These are phyloP conservation scores for Tinea semifulvella DNA, from an alignment of 2,888 invertebrate genomes.

Conservation along the genomic window DNA sequence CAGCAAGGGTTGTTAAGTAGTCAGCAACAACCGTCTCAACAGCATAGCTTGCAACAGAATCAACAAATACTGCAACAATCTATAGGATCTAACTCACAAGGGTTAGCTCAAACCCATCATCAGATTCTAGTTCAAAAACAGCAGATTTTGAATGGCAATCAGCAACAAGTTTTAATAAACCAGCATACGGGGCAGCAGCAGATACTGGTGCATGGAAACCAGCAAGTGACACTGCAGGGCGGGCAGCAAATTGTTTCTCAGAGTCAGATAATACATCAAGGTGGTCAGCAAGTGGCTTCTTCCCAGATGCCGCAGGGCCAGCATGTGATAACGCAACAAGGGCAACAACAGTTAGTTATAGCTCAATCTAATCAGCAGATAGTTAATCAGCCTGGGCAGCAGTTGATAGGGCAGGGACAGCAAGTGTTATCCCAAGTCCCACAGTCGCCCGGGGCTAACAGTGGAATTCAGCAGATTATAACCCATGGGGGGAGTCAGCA, in stretches of 20 bases:
- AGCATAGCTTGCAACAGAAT: constrained; percentile 62
- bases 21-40: constrained; percentile 56
- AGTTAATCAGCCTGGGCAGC: constrained; percentile 55
- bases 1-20: constrained; percentile 55
- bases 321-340: constrained; percentile 57
- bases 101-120: constrained; percentile 57
- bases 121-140: constrained; percentile 64
- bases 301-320: constrained; percentile 52
- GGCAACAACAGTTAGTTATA: constrained; percentile 58
- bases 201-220: constrained; percentile 58
- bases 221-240: constrained; percentile 56
- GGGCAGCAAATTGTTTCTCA: constrained; percentile 58
- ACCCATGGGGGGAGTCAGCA: constrained; percentile 59
- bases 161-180: constrained; percentile 61
- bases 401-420: constrained; percentile 54
- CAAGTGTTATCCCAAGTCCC: constrained; percentile 54
- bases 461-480: constrained; percentile 60
- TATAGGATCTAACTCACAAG: constrained; percentile 61
- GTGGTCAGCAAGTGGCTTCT: constrained; percentile 53
- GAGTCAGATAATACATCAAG: constrained; percentile 57
- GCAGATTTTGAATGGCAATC: constrained; percentile 64
- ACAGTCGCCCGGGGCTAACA: constrained; percentile 44
- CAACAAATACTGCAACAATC: constrained; percentile 71
- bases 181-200: constrained; percentile 59
- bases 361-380: constrained; percentile 60